Evolutionary conservation across 2,888 invertebrate species (phyloP).

Genomic region (Mamestra brassicae): DNA sequence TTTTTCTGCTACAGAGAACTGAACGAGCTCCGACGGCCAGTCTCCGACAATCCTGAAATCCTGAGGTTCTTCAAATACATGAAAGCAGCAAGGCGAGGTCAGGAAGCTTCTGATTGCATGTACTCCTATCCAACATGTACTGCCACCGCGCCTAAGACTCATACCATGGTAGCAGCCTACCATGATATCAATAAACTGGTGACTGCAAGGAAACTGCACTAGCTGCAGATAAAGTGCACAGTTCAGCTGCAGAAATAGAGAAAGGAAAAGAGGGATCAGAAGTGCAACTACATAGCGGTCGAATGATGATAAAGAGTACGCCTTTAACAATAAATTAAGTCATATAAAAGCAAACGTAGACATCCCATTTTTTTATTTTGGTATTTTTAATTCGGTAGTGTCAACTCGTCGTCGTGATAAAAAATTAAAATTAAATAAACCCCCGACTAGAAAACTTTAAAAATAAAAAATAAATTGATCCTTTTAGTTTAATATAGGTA

Average conservation of each 20-base stretch:
- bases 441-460: too few species aligned
- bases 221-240: background rate
- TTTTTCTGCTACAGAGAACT: slow-evolving; percentile 92
- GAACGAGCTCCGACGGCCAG: slow-evolving; percentile 96
- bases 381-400: too few species aligned
- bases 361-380: too few species aligned
- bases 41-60: slow-evolving; percentile 96
- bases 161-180: slow-evolving; percentile 96
- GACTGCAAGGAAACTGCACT: slow-evolving; percentile 93
- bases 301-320: background rate
- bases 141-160: slow-evolving; percentile 92
- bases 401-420: too few species aligned
- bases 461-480: too few species aligned
- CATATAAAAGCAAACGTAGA: too few species aligned
- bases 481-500: too few species aligned
- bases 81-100: slow-evolving; percentile 96
- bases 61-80: slow-evolving; percentile 97
- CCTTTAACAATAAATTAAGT: background rate
- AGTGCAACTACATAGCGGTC: background rate
- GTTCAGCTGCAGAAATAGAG: background rate
- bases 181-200: slow-evolving; percentile 97
- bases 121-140: slow-evolving; percentile 92
- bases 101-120: slow-evolving; percentile 94
- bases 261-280: background rate
- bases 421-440: too few species aligned